phyloP scores from a whole-genome alignment of 2,888 invertebrate genomes.

The Metalampra italica region DNA sequence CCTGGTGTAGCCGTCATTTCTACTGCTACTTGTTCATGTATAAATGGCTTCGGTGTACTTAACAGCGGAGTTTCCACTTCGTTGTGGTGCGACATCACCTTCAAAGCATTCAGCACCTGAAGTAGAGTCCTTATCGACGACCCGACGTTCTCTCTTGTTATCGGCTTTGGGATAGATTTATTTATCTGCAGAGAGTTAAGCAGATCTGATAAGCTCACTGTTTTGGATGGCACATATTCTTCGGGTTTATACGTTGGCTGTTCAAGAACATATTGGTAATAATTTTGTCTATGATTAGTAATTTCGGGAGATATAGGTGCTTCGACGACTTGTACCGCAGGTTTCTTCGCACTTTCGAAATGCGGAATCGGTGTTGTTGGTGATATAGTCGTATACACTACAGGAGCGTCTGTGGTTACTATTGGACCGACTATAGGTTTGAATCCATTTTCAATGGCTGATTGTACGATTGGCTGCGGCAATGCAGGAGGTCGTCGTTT shows the following conservation, averaged over 20 bases:
- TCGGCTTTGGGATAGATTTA: slow-evolving; percentile 86
- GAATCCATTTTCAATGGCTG: slow-evolving; percentile 58
- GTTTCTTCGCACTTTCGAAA: slow-evolving; percentile 34
- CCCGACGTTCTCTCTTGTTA: slow-evolving; percentile 88
- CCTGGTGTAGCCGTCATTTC: slow-evolving; percentile 39
- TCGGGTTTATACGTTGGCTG: slow-evolving; percentile 19
- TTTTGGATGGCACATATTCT: slow-evolving; percentile 32
- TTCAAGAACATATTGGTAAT: slow-evolving; percentile 50
- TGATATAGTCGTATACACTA: slow-evolving; percentile 31
- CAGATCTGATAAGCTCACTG: slow-evolving; percentile 69
- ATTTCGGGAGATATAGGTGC: slow-evolving; percentile 27
- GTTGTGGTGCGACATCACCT: slow-evolving; percentile 61
- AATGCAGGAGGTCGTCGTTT: slow-evolving; percentile 38
- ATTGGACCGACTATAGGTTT: slow-evolving; percentile 48
- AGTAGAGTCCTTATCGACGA: slow-evolving; percentile 87
- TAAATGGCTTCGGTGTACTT: slow-evolving; percentile 61
- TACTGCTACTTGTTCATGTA: slow-evolving; percentile 26
- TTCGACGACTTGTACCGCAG: slow-evolving; percentile 26
- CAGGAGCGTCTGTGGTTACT: slow-evolving; percentile 33
- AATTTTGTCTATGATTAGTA: slow-evolving; percentile 38
- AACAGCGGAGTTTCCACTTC: slow-evolving; percentile 47
- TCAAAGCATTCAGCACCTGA: slow-evolving; percentile 85
- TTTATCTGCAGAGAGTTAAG: slow-evolving; percentile 85
- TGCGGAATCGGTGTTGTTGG: slow-evolving; percentile 24
- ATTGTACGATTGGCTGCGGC: slow-evolving; percentile 40